A percentile compares a stretch with the other conserved stretches of the same genome.
Evolutionary conservation across 1,140 invertebrate species (phyloP).

Genomic region (Drosophila tristis): DNA sequence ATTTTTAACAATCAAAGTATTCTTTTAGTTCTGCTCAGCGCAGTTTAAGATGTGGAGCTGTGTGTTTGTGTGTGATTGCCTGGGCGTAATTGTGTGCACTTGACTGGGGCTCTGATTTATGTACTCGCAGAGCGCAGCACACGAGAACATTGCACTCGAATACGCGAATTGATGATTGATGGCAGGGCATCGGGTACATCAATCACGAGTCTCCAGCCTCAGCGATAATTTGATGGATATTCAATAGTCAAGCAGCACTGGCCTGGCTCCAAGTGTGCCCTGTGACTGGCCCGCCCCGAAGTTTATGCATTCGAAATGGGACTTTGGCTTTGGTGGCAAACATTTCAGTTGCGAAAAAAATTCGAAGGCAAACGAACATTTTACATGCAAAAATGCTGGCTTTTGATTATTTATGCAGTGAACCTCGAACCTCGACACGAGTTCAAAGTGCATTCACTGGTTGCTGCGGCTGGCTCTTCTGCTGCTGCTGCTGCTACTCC

Average conservation of each 20-base stretch:
- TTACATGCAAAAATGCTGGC: conserved; percentile 7
- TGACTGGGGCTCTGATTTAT: conserved; percentile 26
- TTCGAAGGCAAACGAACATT: conserved; percentile 6
- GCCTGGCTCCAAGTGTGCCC: conserved; percentile 3
- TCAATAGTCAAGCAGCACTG: not conserved
- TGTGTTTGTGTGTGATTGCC: not conserved
- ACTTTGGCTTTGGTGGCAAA: too few species aligned
- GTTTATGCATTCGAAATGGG: conserved; percentile 27
- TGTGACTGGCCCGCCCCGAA: not conserved
- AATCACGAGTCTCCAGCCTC: conserved; percentile 47
- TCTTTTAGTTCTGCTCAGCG: too few species aligned
- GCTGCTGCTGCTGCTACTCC: not conserved
- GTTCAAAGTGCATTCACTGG: conserved; percentile 65
- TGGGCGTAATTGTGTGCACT: conserved; percentile 2
- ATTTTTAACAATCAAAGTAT: too few species aligned
- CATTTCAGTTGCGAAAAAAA: too few species aligned
- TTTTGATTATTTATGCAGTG: conserved; percentile 48
- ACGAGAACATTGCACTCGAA: conserved; percentile 39
- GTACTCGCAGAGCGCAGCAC: conserved; percentile 13
- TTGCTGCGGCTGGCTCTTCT: conserved; percentile 12
- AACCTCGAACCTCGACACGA: conserved; percentile 28
- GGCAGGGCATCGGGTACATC: conserved; percentile 39
- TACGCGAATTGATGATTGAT: conserved; percentile 56
- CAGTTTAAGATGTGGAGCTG: too few species aligned
- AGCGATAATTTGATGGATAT: conserved; percentile 69